Percentiles rank a stretch among this genome's conserved stretches.
phyloP scores from a whole-genome alignment of 2,797 vertebrate species.

The Coracias cyanogaster region DNA sequence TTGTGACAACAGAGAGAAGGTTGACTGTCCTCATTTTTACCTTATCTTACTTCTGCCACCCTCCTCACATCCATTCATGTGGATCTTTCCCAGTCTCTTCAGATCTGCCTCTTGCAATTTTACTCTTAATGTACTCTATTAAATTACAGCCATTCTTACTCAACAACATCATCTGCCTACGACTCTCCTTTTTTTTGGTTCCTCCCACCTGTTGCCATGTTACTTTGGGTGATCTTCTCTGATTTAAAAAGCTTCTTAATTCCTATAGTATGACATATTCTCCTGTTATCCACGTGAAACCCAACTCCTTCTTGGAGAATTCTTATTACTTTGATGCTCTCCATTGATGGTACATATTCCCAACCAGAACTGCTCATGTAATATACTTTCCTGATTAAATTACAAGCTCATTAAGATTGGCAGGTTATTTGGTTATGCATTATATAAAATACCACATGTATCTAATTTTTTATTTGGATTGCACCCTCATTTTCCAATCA shows the following conservation, averaged over 20 bases:
- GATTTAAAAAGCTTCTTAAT: not conserved
- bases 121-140: not conserved
- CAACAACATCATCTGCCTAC: not conserved
- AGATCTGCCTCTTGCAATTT: not conserved
- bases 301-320: not conserved
- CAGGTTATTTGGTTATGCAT: conserved; percentile 16
- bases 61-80: not conserved
- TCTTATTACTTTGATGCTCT: not conserved
- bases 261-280: not conserved
- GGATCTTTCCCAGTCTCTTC: not conserved
- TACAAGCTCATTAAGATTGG: conserved; percentile 1
- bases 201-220: not conserved
- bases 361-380: not conserved
- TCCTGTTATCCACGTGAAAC: not conserved
- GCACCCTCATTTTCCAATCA: conserved; percentile 1
- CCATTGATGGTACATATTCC: not conserved
- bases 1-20: not conserved
- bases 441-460: not conserved
- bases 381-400: conserved; percentile 21
- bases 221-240: not conserved
- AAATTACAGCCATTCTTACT: not conserved
- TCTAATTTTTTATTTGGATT: conserved; percentile 28
- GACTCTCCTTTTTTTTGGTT: not conserved
- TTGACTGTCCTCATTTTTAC: not conserved
- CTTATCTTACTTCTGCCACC: not conserved